Evolutionary conservation across 2,888 invertebrate species (phyloP), one percentile per base, ranked within the genome.

Genomic region (Sesia bembeciformis): DNA sequence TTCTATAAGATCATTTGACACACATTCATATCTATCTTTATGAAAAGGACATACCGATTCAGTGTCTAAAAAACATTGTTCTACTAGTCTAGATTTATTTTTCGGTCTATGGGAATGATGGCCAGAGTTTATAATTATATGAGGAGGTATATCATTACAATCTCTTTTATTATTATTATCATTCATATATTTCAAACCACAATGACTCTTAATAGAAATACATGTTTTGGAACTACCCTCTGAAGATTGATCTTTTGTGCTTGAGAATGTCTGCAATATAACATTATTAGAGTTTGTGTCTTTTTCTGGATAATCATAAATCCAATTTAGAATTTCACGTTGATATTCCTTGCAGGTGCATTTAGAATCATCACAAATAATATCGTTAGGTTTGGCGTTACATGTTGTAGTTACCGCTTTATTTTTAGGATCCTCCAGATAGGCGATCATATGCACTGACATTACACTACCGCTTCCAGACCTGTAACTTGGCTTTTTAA

Each of bases 341-440:
- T 54, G 42, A 53, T 68, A 53, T 39, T 70, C 64, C 50, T 61
- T 54, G 58, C 77, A 79, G 39, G 69, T 59, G 60, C 76, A 79
- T 62, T 73, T 70, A 1, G 65, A 62, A 49, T 58, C 4, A 53
- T 72, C 64, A 58, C 78, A 78, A 5, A 43, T 55, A 54, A 52
- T 59, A 42, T 62, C 56, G 41, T 63, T 60, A 39, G 64, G 62
- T 7, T 59, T 54, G 7, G 59, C 66, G 54, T 74, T 65, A 57
- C 70, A 76, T 51, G 64, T 67, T 52, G 78, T 78, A 39, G 73
- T 57, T 43, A 75, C 66, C 23, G 61, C 62, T 66, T 74, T 81
- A 58, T 71, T 62, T 5, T 58, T 57, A 40, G 67, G 63, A 43
- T 52, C 53, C 40, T 62, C 54, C 4, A 68, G 54, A 49, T 56